Conservation (phyloP, 2,888 invertebrate species). For the Drosophila basisetae region DNA sequence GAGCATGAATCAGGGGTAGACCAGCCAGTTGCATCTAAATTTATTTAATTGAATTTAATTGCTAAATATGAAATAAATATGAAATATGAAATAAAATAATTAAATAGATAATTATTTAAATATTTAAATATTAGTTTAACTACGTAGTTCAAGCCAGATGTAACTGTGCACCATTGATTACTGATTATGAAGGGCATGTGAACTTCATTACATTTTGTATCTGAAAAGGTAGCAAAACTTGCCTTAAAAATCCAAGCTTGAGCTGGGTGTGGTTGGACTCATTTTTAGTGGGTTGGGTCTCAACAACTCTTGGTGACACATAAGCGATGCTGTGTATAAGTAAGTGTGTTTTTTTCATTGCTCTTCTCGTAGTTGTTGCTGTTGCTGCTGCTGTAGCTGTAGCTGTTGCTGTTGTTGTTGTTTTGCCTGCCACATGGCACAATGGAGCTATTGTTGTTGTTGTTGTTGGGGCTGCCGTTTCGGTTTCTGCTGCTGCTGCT, state of each 20-base stretch:
- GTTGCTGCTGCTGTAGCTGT: conserved; percentile 39
- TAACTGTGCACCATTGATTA: neutral
- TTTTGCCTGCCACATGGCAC: conserved; percentile 72
- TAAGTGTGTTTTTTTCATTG: conserved; percentile 43
- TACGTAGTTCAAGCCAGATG: neutral
- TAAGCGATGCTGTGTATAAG: conserved; percentile 45
- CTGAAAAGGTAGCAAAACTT: conserved; percentile 21
- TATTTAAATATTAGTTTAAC: neutral
- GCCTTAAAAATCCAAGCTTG: conserved; percentile 16
- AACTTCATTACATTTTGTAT: neutral
- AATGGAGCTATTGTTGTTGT: conserved; percentile 51
- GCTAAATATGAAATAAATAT: neutral
- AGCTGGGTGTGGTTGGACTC: conserved; percentile 18
- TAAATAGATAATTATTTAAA: neutral
- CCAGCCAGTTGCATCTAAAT: no score
- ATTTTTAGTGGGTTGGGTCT: conserved; percentile 22
- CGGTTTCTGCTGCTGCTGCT: conserved; percentile 28
- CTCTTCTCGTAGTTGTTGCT: conserved; percentile 29
- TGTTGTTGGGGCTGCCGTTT: conserved; percentile 51
- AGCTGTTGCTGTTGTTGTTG: conserved; percentile 47
- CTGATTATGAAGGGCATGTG: conserved; percentile 29
- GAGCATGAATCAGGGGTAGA: no score
- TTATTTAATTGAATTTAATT: neutral
- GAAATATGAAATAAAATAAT: neutral
- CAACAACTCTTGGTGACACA: conserved; percentile 66